Base-by-base conservation (phyloP, 2,888 invertebrate genomes). In the Quadroppia sp. region DNA sequence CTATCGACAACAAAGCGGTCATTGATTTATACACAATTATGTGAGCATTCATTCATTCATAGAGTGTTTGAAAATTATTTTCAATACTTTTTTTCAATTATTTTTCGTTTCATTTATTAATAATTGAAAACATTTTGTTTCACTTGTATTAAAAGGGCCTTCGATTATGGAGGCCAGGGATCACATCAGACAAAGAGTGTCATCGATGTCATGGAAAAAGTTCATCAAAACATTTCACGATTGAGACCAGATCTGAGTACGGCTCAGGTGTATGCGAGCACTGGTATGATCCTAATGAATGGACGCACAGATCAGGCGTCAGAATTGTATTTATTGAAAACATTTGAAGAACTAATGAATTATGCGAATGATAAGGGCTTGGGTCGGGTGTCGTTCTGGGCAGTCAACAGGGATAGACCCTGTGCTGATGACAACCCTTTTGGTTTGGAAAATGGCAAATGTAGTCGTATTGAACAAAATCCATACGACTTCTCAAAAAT, bases 241-340 rank as follows among this genome's bases (percentile, higher is more conserved):
- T n/a, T 74, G 2, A 70, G 71, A n/a, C 50, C 56, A 30, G 74
- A 74, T 15, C 17, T 71, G 25, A 50, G 15, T 28, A 59, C 56
- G 17, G 17, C 0, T 17, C 42, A 70, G 30, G 53, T 53, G 1
- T 74, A 74, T 17, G 70, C 28, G 11, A 17, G 53, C 25, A 71
- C 36, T 30, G 74, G 74, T 36, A 48, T 74, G n/a, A 74, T 74
- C 28, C 28, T 74, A 48, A 74, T 74, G 74, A 74, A 74, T 32
- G 74, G 74, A 40, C 74, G 71, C 71, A 74, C 74, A 30, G 74
- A 74, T 25, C 74, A 74, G 30, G n/a, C 42, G 17, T 56, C 71
- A 53, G 74, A 74, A 50, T 17, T 74, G 28, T 74, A 36, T 28
- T 20, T 20, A 13, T 20, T 71, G 25, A 28, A 71, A 0, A 71